Percentiles rank a stretch among this genome's conserved stretches.
phyloP scores from a whole-genome alignment of 2,113 vertebrate genomes.

The Rostratula benghalensis region DNA sequence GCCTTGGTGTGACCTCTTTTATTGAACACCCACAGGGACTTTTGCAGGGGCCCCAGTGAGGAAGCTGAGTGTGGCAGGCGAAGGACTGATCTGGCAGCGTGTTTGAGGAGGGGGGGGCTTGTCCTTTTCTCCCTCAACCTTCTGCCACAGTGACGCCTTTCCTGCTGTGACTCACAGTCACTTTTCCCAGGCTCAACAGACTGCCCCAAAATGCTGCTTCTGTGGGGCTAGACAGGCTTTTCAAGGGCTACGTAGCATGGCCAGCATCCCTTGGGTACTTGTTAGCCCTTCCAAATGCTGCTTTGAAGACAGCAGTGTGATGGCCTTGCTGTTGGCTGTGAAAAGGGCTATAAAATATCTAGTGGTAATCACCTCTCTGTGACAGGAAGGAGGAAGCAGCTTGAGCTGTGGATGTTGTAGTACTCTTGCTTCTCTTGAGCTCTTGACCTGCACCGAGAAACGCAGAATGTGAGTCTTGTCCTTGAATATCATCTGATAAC shows the following conservation, averaged over 20 bases:
- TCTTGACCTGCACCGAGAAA: slow-evolving; percentile 18
- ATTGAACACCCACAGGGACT: not conserved
- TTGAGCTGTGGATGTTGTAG: not conserved
- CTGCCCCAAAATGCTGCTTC: not conserved
- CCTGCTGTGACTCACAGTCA: not conserved
- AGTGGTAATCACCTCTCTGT: not conserved
- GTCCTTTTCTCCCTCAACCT: not conserved
- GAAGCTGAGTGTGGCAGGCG: not conserved
- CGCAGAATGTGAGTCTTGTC: not conserved
- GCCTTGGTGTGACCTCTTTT: not conserved
- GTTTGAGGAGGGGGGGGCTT: not conserved
- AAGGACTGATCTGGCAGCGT: not conserved
- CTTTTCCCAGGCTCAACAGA: not conserved
- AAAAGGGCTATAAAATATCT: not conserved
- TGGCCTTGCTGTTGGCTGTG: not conserved
- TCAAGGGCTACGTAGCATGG: not conserved
- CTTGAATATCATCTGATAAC: not conserved
- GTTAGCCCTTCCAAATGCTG: not conserved
- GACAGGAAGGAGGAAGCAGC: not conserved
- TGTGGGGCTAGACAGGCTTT: not conserved
- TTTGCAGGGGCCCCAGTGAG: not conserved
- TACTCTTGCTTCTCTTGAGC: not conserved
- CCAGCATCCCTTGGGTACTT: not conserved
- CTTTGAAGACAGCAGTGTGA: not conserved
- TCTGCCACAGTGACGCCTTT: not conserved